Base-by-base conservation (phyloP, 2,797 vertebrate genomes). In the Trematocara caparti region DNA sequence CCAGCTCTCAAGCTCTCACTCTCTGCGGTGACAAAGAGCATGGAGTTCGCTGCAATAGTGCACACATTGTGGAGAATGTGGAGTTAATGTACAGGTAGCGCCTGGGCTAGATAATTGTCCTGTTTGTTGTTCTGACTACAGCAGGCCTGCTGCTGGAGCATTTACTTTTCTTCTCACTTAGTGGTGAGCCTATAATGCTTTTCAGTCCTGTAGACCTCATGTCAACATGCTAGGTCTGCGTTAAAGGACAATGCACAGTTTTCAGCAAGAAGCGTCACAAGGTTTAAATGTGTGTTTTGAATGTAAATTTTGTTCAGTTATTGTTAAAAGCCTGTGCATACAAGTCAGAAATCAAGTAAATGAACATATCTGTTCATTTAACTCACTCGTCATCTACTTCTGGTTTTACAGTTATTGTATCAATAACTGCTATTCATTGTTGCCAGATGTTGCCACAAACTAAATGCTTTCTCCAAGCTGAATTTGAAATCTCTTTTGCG, bases 131-230 rank as follows among this genome's bases (percentile, higher is more conserved):
- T 88, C 79, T 76, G 53, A 86, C 73, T 80, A 27, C 66, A 80
- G 78, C 87, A 32, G 80, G 55, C 76, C 57, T 78, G 86, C 83
- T 83, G 82, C 80, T 91, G 83, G 66, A 86, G 79, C 88, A 88
- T 92, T 89, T 86, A 85, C 84, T 88, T 84, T 85, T 90, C 75
- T 84, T 73, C 80, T 84, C 83, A 79, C 82, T 88, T 75, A 83
- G 73, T 78, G 80, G 84, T 88, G 80, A 85, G 75, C 76, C 84
- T 83, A 69, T 82, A 89, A 90, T 86, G 78, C 34, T 81, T 80
- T 86, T 90, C 75, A 76, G 85, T 48, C 53, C 79, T 66, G 55
- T 47, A 76, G 79, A 82, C 45, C 17, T 81, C 73, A 19, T 84
- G 83, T 88, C 78, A 82, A 86, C 86, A 81, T 75, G 75, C 47